phyloP scores from a whole-genome alignment of 2,888 invertebrate genomes.

The Amiota mariae region DNA sequence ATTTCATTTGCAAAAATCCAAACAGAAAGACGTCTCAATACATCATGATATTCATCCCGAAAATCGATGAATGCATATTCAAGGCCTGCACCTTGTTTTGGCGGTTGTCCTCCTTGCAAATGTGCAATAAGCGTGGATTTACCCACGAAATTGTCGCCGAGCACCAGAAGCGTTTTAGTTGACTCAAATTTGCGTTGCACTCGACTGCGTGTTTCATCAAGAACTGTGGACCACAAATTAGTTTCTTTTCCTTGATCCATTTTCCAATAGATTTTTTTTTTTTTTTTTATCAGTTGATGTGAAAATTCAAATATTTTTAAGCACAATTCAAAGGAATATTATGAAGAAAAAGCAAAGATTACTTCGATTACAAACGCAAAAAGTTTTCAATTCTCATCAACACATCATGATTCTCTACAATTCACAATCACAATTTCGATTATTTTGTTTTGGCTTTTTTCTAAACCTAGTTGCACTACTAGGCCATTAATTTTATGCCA shows the following conservation, averaged over 20 bases:
- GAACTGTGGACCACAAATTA: not conserved
- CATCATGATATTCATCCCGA: slow-evolving; percentile 1
- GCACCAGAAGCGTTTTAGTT: slow-evolving; percentile 10
- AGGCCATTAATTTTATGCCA: not conserved
- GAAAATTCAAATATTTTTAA: no score
- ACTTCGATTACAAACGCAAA: no score
- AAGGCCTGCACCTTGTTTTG: not conserved
- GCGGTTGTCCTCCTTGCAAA: not conserved
- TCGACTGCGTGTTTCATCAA: not conserved
- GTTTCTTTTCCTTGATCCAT: not conserved
- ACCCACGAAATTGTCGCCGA: not conserved
- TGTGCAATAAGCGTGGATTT: slow-evolving; percentile 9
- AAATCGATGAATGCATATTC: not conserved
- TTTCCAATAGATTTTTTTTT: not conserved
- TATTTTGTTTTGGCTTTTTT: not conserved
- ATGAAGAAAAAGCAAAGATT: no score
- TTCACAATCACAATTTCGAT: no score
- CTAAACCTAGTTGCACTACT: not conserved
- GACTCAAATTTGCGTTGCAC: not conserved
- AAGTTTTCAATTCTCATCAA: no score
- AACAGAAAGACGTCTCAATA: slow-evolving; percentile 3
- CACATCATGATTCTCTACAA: no score
- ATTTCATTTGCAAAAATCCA: not conserved
- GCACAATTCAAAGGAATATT: no score
- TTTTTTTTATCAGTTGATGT: not conserved